Evolutionary conservation across 2,113 vertebrate species (phyloP).

Genomic region (Psephotus haematonotus): DNA sequence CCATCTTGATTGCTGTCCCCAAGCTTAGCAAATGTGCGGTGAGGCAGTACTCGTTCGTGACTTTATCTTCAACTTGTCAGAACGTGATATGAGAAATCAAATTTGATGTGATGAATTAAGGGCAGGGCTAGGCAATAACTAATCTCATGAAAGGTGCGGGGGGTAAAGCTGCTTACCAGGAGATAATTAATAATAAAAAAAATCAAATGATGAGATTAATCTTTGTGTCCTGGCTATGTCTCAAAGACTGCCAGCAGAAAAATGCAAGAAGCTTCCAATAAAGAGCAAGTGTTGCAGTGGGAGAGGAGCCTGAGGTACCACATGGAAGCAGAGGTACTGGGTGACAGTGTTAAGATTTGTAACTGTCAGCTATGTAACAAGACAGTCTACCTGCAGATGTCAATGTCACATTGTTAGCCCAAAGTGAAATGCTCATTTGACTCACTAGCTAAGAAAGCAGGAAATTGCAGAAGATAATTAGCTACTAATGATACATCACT

Average conservation of each 20-base stretch:
- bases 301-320: neutral
- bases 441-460: neutral
- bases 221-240: neutral
- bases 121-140: neutral
- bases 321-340: neutral
- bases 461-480: neutral
- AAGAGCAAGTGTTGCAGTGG: neutral
- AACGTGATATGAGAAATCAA: neutral
- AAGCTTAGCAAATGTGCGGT: neutral
- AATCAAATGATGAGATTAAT: neutral
- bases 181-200: slow-evolving; percentile 26
- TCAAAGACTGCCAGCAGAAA: neutral
- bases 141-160: neutral
- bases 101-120: slow-evolving; percentile 8
- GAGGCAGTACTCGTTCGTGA: neutral
- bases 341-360: neutral
- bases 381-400: neutral
- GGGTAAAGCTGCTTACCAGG: neutral
- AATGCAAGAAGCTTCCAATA: neutral
- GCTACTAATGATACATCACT: neutral
- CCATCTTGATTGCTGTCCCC: neutral
- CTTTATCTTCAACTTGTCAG: neutral
- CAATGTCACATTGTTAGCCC: neutral
- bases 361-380: neutral
- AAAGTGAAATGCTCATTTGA: neutral